phyloP scores from a whole-genome alignment of 53 echinoderm and acorn worm species.

The Temnopleurus reevesii region DNA sequence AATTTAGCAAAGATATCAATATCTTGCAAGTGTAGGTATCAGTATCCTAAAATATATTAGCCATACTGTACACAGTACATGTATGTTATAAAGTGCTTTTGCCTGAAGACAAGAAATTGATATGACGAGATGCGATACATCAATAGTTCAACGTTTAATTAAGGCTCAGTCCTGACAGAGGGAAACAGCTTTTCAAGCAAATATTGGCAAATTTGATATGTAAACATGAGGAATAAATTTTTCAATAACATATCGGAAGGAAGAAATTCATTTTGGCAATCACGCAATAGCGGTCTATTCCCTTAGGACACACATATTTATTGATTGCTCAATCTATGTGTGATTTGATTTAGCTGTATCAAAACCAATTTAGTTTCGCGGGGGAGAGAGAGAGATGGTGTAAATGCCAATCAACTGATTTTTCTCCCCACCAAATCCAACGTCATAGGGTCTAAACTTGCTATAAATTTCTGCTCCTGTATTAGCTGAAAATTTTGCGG shows the following conservation, averaged over 20 bases:
- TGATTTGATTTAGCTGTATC: background rate
- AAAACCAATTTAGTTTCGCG: background rate
- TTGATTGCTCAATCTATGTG: background rate
- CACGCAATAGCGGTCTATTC: background rate
- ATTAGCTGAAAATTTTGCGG: too few relatives aligned
- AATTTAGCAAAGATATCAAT: background rate
- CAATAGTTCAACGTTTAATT: background rate
- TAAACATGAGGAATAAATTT: background rate
- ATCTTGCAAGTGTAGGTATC: background rate
- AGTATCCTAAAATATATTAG: too few relatives aligned
- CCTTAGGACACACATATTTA: background rate
- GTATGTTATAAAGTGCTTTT: background rate
- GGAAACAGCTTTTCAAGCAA: background rate
- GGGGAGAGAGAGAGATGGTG: too few relatives aligned
- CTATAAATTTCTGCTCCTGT: too few relatives aligned
- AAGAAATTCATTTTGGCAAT: slow-evolving; percentile 2
- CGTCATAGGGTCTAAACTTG: too few relatives aligned
- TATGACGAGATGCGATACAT: background rate
- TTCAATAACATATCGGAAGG: background rate
- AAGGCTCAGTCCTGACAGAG: background rate
- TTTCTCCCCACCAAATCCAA: too few relatives aligned
- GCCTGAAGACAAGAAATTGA: background rate
- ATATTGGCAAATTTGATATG: background rate
- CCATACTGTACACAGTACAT: too few relatives aligned
- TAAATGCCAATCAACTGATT: too few relatives aligned